These are phyloP conservation scores for Mechanitis mazaeus DNA, from an alignment of 2,888 invertebrate species.

Conservation along the genomic window DNA sequence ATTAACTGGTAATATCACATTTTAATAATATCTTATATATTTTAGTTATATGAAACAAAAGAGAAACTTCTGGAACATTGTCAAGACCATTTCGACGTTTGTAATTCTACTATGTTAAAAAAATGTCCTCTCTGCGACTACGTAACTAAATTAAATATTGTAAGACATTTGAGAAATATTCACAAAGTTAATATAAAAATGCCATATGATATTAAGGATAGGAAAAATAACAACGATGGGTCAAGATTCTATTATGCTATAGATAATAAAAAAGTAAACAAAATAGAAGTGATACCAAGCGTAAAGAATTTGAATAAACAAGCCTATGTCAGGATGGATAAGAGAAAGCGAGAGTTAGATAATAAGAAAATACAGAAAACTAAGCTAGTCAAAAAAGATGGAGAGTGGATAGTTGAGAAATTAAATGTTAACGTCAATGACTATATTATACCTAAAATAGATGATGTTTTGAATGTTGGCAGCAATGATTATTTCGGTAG, in stretches of 20 bases:
- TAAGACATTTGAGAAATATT: conserved; percentile 37
- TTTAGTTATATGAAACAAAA: conserved; percentile 58
- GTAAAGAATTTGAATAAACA: conserved; percentile 51
- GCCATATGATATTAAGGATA: conserved; percentile 40
- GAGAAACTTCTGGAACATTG: conserved; percentile 49
- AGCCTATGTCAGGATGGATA: conserved; percentile 48
- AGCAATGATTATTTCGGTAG: conserved; percentile 40
- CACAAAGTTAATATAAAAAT: conserved; percentile 44
- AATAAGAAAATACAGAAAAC: conserved; percentile 42
- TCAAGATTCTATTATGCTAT: conserved; percentile 49
- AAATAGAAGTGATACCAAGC: conserved; percentile 57
- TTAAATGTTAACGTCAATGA: conserved; percentile 34
- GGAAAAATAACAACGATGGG: conserved; percentile 31
- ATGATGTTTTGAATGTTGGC: conserved; percentile 24
- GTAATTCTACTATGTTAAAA: conserved; percentile 46
- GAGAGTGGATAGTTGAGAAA: conserved; percentile 55
- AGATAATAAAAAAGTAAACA: conserved; percentile 30
- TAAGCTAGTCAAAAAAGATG: conserved; percentile 50
- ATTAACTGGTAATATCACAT: not conserved
- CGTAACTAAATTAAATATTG: conserved; percentile 40
- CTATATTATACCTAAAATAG: conserved; percentile 23
- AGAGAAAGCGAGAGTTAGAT: conserved; percentile 37
- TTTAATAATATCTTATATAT: conserved; percentile 7
- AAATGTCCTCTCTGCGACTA: conserved; percentile 58
- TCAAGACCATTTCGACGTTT: conserved; percentile 53